Conservation (phyloP, 2,113 vertebrate species). For the Xenopus laevis region DNA sequence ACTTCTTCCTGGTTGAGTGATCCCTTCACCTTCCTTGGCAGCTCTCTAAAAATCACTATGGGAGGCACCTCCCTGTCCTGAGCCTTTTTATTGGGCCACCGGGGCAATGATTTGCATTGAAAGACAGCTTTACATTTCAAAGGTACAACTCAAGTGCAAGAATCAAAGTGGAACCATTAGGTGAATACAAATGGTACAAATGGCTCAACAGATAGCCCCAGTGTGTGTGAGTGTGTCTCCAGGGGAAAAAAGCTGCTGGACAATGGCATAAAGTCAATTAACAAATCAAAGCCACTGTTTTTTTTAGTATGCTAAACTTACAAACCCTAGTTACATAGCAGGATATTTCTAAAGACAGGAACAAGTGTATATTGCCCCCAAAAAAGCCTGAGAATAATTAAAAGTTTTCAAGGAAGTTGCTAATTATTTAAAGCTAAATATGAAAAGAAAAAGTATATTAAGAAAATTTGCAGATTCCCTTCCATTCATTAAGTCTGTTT, state of each 20-base stretch:
- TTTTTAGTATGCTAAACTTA: constrained; percentile 6
- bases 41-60: constrained; percentile 58
- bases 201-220: constrained; percentile 48
- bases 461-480: not conserved
- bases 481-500: not conserved
- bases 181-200: constrained; percentile 68
- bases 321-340: constrained; percentile 19
- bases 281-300: constrained; percentile 29
- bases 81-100: constrained; percentile 77
- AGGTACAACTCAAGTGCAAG: constrained; percentile 60
- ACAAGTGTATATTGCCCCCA: constrained; percentile 13
- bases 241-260: constrained; percentile 39
- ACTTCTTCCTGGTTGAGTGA: constrained; percentile 55
- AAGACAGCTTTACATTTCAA: constrained; percentile 83
- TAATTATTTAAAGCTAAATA: too few species aligned
- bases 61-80: constrained; percentile 76
- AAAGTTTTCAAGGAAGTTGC: too few species aligned
- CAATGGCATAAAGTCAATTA: too few species aligned
- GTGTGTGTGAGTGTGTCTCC: constrained; percentile 32
- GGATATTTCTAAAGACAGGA: not conserved
- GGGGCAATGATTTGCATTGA: constrained; percentile 76
- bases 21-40: constrained; percentile 82
- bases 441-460: not conserved
- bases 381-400: not conserved
- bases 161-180: constrained; percentile 68